Conservation (phyloP, 2,797 vertebrate species). For the Spinus olivaceus region DNA sequence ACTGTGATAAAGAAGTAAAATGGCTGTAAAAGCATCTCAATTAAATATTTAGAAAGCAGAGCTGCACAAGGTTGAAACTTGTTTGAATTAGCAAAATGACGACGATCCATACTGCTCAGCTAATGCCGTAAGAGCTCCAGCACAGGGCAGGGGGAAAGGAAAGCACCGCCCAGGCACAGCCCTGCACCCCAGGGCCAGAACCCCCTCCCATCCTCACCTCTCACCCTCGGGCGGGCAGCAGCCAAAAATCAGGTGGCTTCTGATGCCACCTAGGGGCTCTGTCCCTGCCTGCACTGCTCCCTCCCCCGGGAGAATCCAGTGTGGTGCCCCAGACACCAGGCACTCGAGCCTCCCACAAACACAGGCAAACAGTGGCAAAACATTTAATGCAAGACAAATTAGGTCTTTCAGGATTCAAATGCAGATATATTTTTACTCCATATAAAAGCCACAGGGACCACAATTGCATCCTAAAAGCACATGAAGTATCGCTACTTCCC, state of each 20-base stretch:
- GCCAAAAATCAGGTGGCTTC: neutral
- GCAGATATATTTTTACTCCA: neutral
- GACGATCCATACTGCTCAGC: neutral
- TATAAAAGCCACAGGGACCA: neutral
- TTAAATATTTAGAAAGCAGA: conserved; percentile 60
- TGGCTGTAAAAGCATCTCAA: conserved; percentile 55
- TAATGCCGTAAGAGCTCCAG: neutral
- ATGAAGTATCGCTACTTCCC: neutral
- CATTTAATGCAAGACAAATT: neutral
- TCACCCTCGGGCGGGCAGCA: neutral
- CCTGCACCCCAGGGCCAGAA: neutral
- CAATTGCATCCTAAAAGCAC: neutral
- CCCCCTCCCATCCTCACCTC: neutral
- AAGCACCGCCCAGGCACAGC: neutral
- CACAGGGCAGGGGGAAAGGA: neutral
- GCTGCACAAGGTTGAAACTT: neutral
- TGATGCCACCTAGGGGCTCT: conserved; percentile 56
- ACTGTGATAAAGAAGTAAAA: conserved; percentile 32
- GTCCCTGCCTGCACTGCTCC: conserved; percentile 1
- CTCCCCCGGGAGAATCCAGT: neutral
- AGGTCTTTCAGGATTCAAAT: neutral
- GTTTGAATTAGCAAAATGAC: neutral
- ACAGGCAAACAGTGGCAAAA: neutral
- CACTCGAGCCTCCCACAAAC: neutral
- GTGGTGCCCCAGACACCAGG: neutral